Evolutionary conservation across 2,797 vertebrate species (phyloP).

Genomic region (Pseudotriccus pelzelni): DNA sequence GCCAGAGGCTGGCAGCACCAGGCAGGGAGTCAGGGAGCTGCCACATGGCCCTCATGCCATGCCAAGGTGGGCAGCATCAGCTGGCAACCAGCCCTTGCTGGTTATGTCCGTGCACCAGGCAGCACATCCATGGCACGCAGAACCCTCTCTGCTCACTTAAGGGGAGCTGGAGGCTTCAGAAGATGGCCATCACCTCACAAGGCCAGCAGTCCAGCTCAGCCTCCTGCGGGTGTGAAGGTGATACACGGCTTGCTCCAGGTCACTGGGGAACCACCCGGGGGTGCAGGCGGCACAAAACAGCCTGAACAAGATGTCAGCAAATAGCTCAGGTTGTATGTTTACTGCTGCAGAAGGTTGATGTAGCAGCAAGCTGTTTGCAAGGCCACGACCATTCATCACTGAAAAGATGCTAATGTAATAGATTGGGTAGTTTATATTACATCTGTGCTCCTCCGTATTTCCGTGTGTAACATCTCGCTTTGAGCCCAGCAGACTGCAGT

Average conservation of each 20-base stretch:
- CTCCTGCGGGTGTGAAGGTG: background rate
- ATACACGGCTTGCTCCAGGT: background rate
- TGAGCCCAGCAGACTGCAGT: background rate
- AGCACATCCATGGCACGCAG: fast-evolving
- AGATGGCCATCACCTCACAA: background rate
- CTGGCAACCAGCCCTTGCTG: background rate
- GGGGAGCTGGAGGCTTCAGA: background rate
- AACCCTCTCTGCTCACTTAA: background rate
- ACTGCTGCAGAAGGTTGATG: background rate
- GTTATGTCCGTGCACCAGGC: fast-evolving
- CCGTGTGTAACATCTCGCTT: background rate
- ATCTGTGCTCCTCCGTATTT: background rate
- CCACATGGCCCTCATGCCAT: fast-evolving
- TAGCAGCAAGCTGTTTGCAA: background rate
- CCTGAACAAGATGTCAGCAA: background rate
- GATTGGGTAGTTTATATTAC: background rate
- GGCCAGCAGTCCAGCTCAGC: background rate
- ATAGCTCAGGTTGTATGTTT: background rate
- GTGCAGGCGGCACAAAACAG: background rate
- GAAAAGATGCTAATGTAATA: background rate
- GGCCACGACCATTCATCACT: background rate
- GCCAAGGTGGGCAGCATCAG: fast-evolving
- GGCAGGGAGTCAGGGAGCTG: background rate
- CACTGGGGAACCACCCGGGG: background rate
- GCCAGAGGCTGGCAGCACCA: background rate